Evolutionary conservation across 1,140 invertebrate genomes (phyloP).

Genomic region (Pygmarrhopalites habei): DNA sequence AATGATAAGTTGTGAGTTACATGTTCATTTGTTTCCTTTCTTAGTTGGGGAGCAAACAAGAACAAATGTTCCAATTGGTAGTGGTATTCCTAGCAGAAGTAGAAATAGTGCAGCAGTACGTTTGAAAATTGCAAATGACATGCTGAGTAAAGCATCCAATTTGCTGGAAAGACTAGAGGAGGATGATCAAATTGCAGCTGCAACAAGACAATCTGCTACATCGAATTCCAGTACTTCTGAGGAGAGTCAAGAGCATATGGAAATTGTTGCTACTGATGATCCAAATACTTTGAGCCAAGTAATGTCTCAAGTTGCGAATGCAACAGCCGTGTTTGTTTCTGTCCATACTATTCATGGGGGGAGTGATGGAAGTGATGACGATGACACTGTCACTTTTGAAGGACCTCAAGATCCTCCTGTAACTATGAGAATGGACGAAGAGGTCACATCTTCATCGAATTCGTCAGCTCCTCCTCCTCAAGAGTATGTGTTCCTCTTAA

Average conservation of each 20-base stretch:
- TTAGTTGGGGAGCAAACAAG: too few relatives aligned
- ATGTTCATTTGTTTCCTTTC: too few relatives aligned
- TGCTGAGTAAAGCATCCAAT: slow-evolving; percentile 38
- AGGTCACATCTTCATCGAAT: too few relatives aligned
- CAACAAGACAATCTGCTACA: slow-evolving; percentile 7
- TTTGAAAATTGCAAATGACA: slow-evolving; percentile 36
- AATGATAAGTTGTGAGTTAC: too few relatives aligned
- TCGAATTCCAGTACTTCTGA: neutral
- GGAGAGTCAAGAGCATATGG: slow-evolving; percentile 12
- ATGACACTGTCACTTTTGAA: too few relatives aligned
- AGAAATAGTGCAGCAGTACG: slow-evolving; percentile 37
- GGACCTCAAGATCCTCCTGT: neutral
- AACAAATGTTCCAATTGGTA: too few relatives aligned
- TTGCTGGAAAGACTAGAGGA: slow-evolving; percentile 38
- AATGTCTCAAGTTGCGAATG: slow-evolving; percentile 33
- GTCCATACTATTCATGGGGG: neutral
- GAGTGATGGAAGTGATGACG: neutral
- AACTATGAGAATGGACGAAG: slow-evolving; percentile 3
- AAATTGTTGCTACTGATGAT: slow-evolving; percentile 21
- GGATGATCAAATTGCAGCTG: slow-evolving; percentile 12
- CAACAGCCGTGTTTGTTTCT: slow-evolving; percentile 14
- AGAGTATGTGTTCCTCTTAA: too few relatives aligned
- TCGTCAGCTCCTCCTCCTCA: too few relatives aligned
- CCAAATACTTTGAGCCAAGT: slow-evolving; percentile 18
- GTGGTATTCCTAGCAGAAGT: neutral